Percentiles rank a stretch among this genome's conserved stretches.
phyloP scores from a whole-genome alignment of 2,888 invertebrate genomes.

The Timema podura region DNA sequence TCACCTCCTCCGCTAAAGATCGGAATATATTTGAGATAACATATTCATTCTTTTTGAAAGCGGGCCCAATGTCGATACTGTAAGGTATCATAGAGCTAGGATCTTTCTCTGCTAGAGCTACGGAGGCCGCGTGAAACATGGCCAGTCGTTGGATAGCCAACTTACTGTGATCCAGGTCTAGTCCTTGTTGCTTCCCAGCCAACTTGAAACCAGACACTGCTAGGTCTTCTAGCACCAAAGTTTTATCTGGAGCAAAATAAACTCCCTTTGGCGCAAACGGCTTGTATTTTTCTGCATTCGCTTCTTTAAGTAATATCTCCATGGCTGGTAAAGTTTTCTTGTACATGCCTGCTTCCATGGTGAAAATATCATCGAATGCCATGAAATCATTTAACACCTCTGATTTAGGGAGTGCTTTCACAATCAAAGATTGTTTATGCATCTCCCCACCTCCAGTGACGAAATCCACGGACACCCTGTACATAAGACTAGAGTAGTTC shows the following conservation, averaged over 20 bases:
- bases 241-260: neutral
- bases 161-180: conserved; percentile 8
- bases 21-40: no score
- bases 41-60: no score
- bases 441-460: neutral
- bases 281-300: neutral
- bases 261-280: neutral
- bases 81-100: neutral
- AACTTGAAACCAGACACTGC: neutral
- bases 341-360: no score
- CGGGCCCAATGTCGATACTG: no score
- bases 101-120: neutral
- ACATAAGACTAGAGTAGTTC: conserved; percentile 5
- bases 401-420: conserved; percentile 1
- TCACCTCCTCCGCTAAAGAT: no score
- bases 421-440: neutral
- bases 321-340: neutral
- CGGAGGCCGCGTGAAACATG: conserved; percentile 1
- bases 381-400: neutral
- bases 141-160: neutral
- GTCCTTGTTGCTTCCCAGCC: neutral
- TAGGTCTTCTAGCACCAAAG: conserved; percentile 10
- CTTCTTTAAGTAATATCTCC: neutral
- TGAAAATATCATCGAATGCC: no score
- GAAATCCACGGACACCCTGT: neutral